These are phyloP conservation scores for Sesamia nonagrioides DNA, from an alignment of 1,140 invertebrate genomes.

Conservation along the genomic window DNA sequence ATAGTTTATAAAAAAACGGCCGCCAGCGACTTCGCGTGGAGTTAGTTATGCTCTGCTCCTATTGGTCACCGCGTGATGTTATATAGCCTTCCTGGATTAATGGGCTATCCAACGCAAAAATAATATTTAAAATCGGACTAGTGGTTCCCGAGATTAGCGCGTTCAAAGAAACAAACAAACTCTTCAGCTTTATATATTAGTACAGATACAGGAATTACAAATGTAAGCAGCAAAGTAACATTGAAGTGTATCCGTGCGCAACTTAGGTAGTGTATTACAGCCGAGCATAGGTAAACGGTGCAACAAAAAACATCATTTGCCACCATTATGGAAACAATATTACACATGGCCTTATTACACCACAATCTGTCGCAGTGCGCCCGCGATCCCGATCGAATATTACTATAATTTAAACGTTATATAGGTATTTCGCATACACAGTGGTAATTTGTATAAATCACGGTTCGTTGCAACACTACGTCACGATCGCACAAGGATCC, in stretches of 20 bases:
- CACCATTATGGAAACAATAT: constrained; percentile 38
- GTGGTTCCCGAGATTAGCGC: too few species aligned
- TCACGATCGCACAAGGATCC: constrained; percentile 73
- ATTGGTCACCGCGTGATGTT: too few species aligned
- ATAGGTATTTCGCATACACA: constrained; percentile 62
- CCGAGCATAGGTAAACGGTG: background rate
- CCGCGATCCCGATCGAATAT: constrained; percentile 50
- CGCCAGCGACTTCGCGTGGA: too few species aligned
- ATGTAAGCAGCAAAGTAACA: too few species aligned
- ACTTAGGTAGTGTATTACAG: background rate
- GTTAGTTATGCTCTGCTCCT: too few species aligned
- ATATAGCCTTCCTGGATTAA: too few species aligned
- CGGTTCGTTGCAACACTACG: constrained; percentile 63
- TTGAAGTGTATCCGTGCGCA: background rate
- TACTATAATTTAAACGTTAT: constrained; percentile 71
- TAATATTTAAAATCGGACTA: too few species aligned
- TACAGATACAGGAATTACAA: too few species aligned
- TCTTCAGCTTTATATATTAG: too few species aligned
- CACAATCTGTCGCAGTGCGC: constrained; percentile 18
- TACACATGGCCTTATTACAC: constrained; percentile 18
- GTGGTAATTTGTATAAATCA: constrained; percentile 76
- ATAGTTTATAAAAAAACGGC: too few species aligned
- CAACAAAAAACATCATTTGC: constrained; percentile 21
- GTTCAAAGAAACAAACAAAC: too few species aligned
- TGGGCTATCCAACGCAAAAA: too few species aligned